A percentile compares a stretch with the other conserved stretches of the same genome.
Conservation (phyloP, 1,140 invertebrate genomes). For the Hermetia illucens region DNA sequence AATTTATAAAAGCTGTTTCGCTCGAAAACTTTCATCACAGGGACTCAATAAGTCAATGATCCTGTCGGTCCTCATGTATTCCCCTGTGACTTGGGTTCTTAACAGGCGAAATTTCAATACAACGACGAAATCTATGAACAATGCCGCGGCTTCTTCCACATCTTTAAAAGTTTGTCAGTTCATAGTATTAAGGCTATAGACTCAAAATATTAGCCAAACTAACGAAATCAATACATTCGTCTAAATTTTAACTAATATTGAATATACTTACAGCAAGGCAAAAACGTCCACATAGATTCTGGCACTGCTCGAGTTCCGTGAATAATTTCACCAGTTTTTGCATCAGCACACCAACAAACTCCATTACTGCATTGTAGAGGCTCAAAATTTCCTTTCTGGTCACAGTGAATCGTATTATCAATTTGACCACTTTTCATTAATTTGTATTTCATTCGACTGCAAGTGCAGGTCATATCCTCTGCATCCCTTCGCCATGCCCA, state of each 20-base stretch:
- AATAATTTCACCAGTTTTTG: slow-evolving; percentile 35
- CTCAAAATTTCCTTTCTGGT: slow-evolving; percentile 41
- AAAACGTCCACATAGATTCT: slow-evolving; percentile 32
- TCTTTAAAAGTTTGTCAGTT: not conserved
- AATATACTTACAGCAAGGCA: slow-evolving; percentile 41
- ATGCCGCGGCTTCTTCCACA: slow-evolving; percentile 2
- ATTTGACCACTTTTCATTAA: slow-evolving; percentile 26
- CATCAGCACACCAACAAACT: slow-evolving; percentile 44
- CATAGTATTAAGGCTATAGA: not conserved
- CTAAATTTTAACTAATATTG: not conserved
- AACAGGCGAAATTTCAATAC: too few relatives aligned
- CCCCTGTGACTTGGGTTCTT: too few relatives aligned
- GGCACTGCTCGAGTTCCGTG: slow-evolving; percentile 30
- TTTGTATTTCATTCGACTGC: slow-evolving; percentile 37
- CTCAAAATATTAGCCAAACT: not conserved
- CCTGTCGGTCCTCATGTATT: too few relatives aligned
- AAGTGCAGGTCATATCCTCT: slow-evolving; percentile 38
- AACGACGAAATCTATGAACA: too few relatives aligned
- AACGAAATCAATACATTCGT: not conserved
- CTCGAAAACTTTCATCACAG: slow-evolving; percentile 4
- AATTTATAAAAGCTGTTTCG: too few relatives aligned
- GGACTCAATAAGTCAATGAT: slow-evolving; percentile 3
- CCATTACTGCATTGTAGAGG: slow-evolving; percentile 42
- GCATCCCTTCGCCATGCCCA: slow-evolving; percentile 35
- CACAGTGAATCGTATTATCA: slow-evolving; percentile 39